Evolutionary conservation across 1,140 invertebrate genomes (phyloP), one percentile per base, ranked within the genome.

Genomic region (Bombus difficillimus): DNA sequence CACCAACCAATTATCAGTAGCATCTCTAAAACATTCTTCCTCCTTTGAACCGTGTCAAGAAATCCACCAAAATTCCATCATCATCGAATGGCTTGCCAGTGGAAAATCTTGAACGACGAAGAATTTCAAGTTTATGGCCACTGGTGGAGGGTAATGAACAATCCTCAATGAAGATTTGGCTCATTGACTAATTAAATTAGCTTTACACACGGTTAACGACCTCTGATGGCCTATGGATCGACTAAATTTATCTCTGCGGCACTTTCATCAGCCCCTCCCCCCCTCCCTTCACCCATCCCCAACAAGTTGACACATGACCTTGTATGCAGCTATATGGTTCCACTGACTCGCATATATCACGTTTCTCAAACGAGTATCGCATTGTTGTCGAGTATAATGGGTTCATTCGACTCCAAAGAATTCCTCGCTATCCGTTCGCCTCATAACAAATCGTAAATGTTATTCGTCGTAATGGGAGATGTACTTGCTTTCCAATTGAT

Each of bases 361-460:
- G 13, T 78, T 78, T 62, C 64, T 79, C 6, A 43, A 53, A 71
- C 59, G 28, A 15, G 4, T 59, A 37, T 15, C 28, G 2, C 53
- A 71, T 72, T 62, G 82, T 71, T 59, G 32, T 32, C 66, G 43
- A 9, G 0, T 1, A 71, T 34, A 72, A 84, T 59, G 22, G 5
- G 22, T 69, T 32, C 39, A 47, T 71, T 41, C 18, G 75, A 79
- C n/a, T 34, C 66, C 37, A n/a, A 59, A 25, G 32, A 84, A 79
- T 84, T 47, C 8, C 4, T n/a, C 1, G 25, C 12, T n/a, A 28
- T 57, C 12, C 64, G n/a, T 22, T 18, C 1, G 3, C 22, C 8
- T 34, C n/a, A 13, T 34, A 62, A 64, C 28, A 43, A 43, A n/a
- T 47, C n/a, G 8, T 43, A 22, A 73, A 41, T n/a, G 12, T 28